These are phyloP conservation scores for Dendrocopos noguchii DNA, from an alignment of 2,113 vertebrate genomes.

Conservation along the genomic window DNA sequence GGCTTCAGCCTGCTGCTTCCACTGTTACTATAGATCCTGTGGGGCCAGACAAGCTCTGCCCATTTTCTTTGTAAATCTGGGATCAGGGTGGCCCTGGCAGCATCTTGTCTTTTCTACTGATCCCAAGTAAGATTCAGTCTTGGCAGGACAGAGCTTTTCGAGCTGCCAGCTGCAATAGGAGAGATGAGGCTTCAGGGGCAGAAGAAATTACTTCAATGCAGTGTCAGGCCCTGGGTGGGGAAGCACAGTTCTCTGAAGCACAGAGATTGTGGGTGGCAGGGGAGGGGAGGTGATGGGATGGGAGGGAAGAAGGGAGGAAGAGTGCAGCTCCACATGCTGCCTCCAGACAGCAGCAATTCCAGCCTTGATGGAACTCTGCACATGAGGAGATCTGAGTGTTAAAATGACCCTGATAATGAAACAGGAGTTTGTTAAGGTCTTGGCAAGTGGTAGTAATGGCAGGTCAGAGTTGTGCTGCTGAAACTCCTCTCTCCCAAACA, in stretches of 20 bases:
- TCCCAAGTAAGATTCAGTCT: slow-evolving; percentile 38
- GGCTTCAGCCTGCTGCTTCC: background rate
- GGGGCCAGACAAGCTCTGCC: background rate
- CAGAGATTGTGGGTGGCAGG: background rate
- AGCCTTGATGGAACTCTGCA: background rate
- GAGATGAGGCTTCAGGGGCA: slow-evolving; percentile 56
- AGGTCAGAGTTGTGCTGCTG: background rate
- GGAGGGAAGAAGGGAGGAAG: background rate
- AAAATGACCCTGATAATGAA: rapidly evolving
- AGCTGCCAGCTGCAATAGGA: slow-evolving; percentile 57
- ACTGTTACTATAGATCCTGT: background rate
- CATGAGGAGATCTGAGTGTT: rapidly evolving
- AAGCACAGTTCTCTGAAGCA: background rate
- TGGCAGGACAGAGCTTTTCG: slow-evolving; percentile 43
- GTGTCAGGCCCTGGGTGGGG: background rate
- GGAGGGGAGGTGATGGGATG: background rate
- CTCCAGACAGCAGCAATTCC: background rate
- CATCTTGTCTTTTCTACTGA: slow-evolving; percentile 66
- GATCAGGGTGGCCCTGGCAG: slow-evolving; percentile 46
- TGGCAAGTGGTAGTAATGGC: background rate
- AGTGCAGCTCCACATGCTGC: background rate
- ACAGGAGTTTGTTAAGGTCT: rapidly evolving
- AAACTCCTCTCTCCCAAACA: background rate
- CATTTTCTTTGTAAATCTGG: background rate
- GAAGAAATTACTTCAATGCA: slow-evolving; percentile 50